Evolutionary conservation across 2,113 vertebrate genomes (phyloP), one percentile per base, ranked within the genome.

Genomic region (Microtus ochrogaster): DNA sequence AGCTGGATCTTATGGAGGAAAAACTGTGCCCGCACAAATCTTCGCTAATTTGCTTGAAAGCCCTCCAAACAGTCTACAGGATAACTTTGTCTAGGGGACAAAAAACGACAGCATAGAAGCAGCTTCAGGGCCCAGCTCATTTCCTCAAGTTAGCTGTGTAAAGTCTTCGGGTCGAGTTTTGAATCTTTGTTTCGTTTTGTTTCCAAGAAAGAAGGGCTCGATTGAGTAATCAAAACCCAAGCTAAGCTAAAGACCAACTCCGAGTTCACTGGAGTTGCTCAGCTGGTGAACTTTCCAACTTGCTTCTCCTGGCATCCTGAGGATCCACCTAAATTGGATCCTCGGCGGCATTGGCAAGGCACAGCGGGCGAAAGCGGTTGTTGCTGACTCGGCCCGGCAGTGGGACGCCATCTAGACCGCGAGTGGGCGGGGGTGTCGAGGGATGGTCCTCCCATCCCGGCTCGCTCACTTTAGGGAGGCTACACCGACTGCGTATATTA

Each of bases 141-240:
- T 86, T 76, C 33, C 85, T 36, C 6, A 8, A 81, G 84, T 52
- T n/a, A 89, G 39, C 44, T 0, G 55, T 21, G 0, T n/a, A 52
- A 47, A 39, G 58, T 65, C 33, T 24, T 28, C 3, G 0, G 33
- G 58, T 89, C 1, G 11, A 74, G 63, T 68, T 87, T 92, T 76
- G 68, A 79, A 81, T 90, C 91, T 93, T 90, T 96, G 90, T 97
- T 98, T 96, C 76, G 61, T 96, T 97, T 94, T 78, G 58, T 92
- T 97, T 90, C 47, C 47, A 70, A 88, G 78, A 92, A 90, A 58
- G 44, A 84, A 73, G 39, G 22, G 39, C 68, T 81, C 16, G 0
- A 47, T 52, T 14, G 49, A 89, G 52, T 73, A 28, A 65, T 74
- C 77, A 63, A 85, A 79, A 47, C 70, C 21, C 1, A 16, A 28